Evolutionary conservation across 2,888 invertebrate genomes (phyloP).

Genomic region (Eurois occulta): DNA sequence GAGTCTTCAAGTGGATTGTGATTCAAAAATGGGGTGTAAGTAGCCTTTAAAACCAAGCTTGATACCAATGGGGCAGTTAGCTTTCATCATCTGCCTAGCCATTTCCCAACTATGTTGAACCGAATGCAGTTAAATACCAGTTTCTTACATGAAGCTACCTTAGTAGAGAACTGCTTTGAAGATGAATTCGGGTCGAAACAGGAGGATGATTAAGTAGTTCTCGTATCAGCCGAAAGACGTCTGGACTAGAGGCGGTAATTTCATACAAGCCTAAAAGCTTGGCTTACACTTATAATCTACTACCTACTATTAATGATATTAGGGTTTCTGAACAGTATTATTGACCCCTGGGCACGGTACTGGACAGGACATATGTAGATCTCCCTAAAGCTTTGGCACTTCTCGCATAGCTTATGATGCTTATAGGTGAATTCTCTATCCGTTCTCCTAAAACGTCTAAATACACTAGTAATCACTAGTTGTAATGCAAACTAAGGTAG

Average conservation of each 20-base stretch:
- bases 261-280: too few relatives aligned
- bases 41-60: not conserved
- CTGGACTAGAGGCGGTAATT: too few relatives aligned
- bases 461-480: not conserved
- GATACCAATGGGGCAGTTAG: not conserved
- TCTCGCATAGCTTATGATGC: too few relatives aligned
- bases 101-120: not conserved
- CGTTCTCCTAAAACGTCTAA: not conserved
- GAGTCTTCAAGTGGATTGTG: not conserved
- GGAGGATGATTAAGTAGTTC: not conserved
- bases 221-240: not conserved
- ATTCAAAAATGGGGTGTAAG: not conserved
- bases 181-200: not conserved
- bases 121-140: not conserved
- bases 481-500: slow-evolving; percentile 4
- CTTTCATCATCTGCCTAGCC: not conserved
- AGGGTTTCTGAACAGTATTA: too few relatives aligned
- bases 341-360: too few relatives aligned
- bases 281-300: too few relatives aligned
- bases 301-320: too few relatives aligned
- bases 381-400: too few relatives aligned
- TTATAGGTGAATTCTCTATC: too few relatives aligned
- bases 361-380: too few relatives aligned
- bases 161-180: not conserved
- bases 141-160: not conserved